Evolutionary conservation across 2,797 vertebrate species (phyloP), one percentile per base, ranked within the genome.

Genomic region (Protonibea diacanthus): DNA sequence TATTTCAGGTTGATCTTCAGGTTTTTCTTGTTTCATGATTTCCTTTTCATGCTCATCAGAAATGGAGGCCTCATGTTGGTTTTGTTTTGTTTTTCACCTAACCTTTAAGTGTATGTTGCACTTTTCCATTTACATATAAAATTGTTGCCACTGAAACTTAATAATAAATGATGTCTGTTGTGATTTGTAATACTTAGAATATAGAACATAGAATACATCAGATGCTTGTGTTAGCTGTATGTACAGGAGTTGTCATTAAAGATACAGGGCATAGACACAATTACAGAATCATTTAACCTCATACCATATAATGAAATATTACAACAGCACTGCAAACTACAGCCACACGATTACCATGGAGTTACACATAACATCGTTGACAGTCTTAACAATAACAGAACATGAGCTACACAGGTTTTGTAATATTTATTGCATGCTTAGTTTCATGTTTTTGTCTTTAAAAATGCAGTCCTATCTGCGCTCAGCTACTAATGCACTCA

Each of bases 31-130:
- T 80, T 66, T 80, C 59, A 78, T 85, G 27, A 57, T 71, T 80
- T 74, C 69, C 20, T 65, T 45, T 76, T 80, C 71, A 84, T 80
- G 21, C 17, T 81, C 67, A 84, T 88, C 65, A 70, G 9, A 60
- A 79, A 59, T 1, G 56, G 27, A 84, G 64, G 25, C 44, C 45
- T 79, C 76, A 66, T 86, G 51, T 23, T 71, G 44, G 38, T 79
- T 78, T 77, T 68, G 38, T 74, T 74, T 65, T 38, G 33, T 38
- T 38, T 42, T 56, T 71, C 49, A 74, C 55, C 6, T 45, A 21
- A 61, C 64, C 21, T 23, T 71, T 29, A 78, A 76, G 21, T 81
- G 13, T 73, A 61, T 85, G 52, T 83, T 78, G 33, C 25, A 74
- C 47, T 73, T 76, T 53, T 74, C 15, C 42, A 21, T 18, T 49